phyloP scores from a whole-genome alignment of 37 sponge, comb jelly and placozoan species.

The Mnemiopsis leidyi region DNA sequence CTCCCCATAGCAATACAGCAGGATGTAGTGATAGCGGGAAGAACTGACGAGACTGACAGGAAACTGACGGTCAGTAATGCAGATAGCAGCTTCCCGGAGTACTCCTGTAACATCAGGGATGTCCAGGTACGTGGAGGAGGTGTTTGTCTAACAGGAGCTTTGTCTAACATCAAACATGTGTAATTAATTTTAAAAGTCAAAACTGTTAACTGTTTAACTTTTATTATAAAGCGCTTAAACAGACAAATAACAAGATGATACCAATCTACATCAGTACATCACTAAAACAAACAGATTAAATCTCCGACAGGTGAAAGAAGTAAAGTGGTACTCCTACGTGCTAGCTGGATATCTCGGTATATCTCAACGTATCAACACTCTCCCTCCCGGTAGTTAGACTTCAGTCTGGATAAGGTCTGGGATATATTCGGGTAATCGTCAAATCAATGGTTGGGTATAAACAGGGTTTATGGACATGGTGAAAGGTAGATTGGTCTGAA shows the following conservation, averaged over 20 bases:
- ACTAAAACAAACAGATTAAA: too few species aligned
- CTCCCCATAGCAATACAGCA: constrained; percentile 94
- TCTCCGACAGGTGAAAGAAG: background rate
- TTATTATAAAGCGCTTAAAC: background rate
- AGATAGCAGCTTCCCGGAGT: background rate
- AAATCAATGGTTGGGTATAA: too few species aligned
- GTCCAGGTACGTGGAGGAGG: background rate
- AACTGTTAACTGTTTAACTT: too few species aligned
- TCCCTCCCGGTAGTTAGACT: background rate
- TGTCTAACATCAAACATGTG: too few species aligned
- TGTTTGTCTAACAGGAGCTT: too few species aligned
- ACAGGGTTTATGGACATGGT: too few species aligned
- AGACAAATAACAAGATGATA: background rate
- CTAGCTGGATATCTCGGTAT: constrained; percentile 48
- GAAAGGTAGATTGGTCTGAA: too few species aligned
- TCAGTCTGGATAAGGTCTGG: too few species aligned
- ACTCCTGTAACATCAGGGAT: constrained; percentile 8
- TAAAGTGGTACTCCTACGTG: constrained; percentile 62
- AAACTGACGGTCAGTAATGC: constrained; percentile 9
- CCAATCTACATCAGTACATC: too few species aligned
- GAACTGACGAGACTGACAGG: background rate
- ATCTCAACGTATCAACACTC: constrained; percentile 4
- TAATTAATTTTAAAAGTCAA: too few species aligned
- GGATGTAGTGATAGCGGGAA: constrained; percentile 73
- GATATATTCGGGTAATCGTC: too few species aligned